Evolutionary conservation across 2,888 invertebrate species (phyloP).

Genomic region (Drosophila testacea): DNA sequence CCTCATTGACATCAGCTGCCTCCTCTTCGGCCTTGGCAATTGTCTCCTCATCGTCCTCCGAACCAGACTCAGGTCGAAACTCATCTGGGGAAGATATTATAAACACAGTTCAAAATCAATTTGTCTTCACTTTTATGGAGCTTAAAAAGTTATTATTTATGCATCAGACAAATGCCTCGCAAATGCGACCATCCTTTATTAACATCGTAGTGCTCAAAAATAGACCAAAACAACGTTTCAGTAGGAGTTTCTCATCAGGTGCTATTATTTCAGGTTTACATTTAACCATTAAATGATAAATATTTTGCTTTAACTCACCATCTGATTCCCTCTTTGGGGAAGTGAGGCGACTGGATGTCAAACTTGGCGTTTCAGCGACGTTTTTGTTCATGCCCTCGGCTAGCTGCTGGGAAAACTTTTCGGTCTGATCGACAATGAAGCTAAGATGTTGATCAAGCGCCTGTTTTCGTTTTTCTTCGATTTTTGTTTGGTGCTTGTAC

Average conservation of each 20-base stretch:
- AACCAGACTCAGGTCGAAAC: slow-evolving; percentile 92
- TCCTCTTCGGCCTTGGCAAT: slow-evolving; percentile 94
- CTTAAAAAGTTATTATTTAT: neutral
- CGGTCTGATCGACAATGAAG: slow-evolving; percentile 99
- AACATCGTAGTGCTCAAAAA: slow-evolving; percentile 81
- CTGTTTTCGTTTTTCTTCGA: slow-evolving; percentile 97
- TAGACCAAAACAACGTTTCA: slow-evolving; percentile 83
- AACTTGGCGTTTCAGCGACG: slow-evolving; percentile 83
- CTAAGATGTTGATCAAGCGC: slow-evolving; percentile 98
- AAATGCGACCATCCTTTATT: slow-evolving; percentile 82
- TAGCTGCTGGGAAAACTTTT: slow-evolving; percentile 96
- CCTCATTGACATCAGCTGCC: slow-evolving; percentile 87
- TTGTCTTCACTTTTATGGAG: neutral
- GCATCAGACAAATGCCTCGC: slow-evolving; percentile 85
- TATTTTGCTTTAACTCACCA: slow-evolving; percentile 82
- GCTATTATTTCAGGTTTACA: slow-evolving; percentile 12
- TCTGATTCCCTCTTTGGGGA: slow-evolving; percentile 86
- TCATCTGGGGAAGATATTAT: slow-evolving; percentile 87
- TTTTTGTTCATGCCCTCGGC: slow-evolving; percentile 93
- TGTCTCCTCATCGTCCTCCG: slow-evolving; percentile 96
- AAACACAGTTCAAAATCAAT: neutral
- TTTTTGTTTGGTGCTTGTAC: slow-evolving; percentile 95
- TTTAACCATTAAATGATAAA: neutral
- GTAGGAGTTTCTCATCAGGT: slow-evolving; percentile 82
- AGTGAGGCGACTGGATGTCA: slow-evolving; percentile 86